Evolutionary conservation across 2,113 vertebrate genomes (phyloP).

Genomic region (Kryptolebias marmoratus): DNA sequence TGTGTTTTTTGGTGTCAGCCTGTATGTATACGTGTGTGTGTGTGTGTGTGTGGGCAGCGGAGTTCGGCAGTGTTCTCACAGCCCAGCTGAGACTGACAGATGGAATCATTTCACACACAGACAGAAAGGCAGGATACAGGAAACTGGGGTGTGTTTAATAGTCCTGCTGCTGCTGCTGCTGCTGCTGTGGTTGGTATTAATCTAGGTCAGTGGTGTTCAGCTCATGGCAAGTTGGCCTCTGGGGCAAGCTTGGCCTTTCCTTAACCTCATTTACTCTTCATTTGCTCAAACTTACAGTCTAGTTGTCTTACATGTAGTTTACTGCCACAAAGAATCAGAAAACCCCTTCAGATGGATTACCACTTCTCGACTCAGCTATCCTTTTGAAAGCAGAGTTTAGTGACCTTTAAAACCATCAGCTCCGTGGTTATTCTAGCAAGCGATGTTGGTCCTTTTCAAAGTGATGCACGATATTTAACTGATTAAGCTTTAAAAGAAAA

Average conservation of each 20-base stretch:
- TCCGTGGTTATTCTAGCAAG: no score
- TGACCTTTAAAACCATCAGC: no score
- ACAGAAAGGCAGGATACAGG: conserved; percentile 73
- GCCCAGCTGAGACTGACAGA: conserved; percentile 77
- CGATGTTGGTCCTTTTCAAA: no score
- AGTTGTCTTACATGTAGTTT: conserved; percentile 35
- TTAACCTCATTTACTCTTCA: conserved; percentile 58
- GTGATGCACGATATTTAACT: no score
- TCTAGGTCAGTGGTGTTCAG: conserved; percentile 70
- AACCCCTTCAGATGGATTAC: not conserved
- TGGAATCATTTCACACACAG: conserved; percentile 78
- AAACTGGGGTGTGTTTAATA: conserved; percentile 67
- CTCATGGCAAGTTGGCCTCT: conserved; percentile 53
- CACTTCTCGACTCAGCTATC: no score
- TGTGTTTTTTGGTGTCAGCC: conserved; percentile 57
- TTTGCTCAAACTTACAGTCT: conserved; percentile 45
- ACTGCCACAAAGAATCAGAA: conserved; percentile 15
- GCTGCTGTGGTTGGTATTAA: conserved; percentile 70
- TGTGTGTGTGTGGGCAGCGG: conserved; percentile 42
- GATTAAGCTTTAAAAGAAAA: no score
- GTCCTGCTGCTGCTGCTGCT: conserved; percentile 63
- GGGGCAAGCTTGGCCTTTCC: conserved; percentile 57
- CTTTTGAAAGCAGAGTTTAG: no score
- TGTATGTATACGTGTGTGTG: conserved; percentile 28
- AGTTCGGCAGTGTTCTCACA: conserved; percentile 62